These are phyloP conservation scores for Mylabris sibirica DNA, from an alignment of 2,888 invertebrate genomes.

Conservation along the genomic window DNA sequence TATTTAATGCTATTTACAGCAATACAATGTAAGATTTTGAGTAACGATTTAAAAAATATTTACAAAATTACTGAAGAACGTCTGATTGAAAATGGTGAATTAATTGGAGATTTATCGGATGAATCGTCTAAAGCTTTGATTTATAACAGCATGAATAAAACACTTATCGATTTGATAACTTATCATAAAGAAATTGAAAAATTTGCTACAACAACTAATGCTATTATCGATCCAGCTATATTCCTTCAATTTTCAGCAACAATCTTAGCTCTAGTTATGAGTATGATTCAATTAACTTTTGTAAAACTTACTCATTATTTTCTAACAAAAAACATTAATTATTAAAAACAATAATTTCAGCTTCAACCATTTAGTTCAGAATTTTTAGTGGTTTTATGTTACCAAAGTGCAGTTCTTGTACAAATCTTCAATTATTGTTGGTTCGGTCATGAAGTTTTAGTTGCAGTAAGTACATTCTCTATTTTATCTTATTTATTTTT, in stretches of 20 bases:
- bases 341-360: neutral
- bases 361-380: neutral
- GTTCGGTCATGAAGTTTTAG: conserved; percentile 26
- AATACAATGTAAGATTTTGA: neutral
- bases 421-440: conserved; percentile 25
- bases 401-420: conserved; percentile 14
- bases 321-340: neutral
- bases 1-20: neutral
- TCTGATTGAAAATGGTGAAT: neutral
- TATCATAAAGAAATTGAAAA: neutral
- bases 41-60: conserved; percentile 10
- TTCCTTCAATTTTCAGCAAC: conserved; percentile 18
- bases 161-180: neutral
- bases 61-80: neutral
- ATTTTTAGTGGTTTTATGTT: neutral
- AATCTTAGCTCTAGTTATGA: conserved; percentile 18
- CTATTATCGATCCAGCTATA: conserved; percentile 16
- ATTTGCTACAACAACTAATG: conserved; percentile 20
- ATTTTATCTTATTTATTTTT: neutral
- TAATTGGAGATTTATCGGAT: neutral
- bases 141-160: neutral
- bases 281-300: conserved; percentile 21
- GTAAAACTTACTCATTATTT: neutral
- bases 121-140: neutral
- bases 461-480: conserved; percentile 13